Conservation (phyloP, 2,888 invertebrate genomes). For the Liposcelis brunnea region DNA sequence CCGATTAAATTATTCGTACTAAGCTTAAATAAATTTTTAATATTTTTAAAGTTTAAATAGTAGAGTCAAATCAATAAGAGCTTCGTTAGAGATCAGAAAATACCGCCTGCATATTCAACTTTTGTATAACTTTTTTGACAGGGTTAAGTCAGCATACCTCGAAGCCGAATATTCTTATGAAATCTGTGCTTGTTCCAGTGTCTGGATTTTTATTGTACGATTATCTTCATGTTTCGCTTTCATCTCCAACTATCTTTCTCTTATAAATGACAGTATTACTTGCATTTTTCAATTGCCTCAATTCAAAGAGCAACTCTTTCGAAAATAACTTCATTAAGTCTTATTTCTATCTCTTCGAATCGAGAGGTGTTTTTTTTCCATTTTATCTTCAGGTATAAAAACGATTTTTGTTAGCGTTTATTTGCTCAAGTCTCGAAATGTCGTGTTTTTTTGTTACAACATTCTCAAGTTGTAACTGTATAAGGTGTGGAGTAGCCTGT, state of each 20-base stretch:
- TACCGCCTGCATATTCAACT: not conserved
- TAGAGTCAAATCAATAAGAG: too few relatives aligned
- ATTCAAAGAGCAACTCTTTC: conserved; percentile 7
- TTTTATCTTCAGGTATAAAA: conserved; percentile 4
- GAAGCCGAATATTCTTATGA: not conserved
- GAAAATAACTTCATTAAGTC: conserved; percentile 9
- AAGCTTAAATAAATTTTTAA: too few relatives aligned
- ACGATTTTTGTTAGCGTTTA: not conserved
- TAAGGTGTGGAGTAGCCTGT: too few relatives aligned
- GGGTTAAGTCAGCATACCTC: too few relatives aligned
- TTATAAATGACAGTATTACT: conserved; percentile 4
- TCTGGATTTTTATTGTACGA: not conserved
- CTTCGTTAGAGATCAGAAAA: conserved; percentile 9
- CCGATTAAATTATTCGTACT: too few relatives aligned
- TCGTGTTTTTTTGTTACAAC: too few relatives aligned
- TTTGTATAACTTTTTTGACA: too few relatives aligned
- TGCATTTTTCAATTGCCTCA: conserved; percentile 9
- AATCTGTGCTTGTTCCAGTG: conserved; percentile 6
- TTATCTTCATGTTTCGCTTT: too few relatives aligned
- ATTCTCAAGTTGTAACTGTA: too few relatives aligned
- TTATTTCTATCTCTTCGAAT: too few relatives aligned
- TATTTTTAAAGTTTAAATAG: too few relatives aligned
- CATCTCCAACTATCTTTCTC: too few relatives aligned
- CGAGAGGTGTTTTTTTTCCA: conserved; percentile 1
- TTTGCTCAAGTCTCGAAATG: conserved; percentile 4